Evolutionary conservation across 1,140 invertebrate species (phyloP), one percentile per base, ranked within the genome.

Genomic region (Drosophila trapezifrons): DNA sequence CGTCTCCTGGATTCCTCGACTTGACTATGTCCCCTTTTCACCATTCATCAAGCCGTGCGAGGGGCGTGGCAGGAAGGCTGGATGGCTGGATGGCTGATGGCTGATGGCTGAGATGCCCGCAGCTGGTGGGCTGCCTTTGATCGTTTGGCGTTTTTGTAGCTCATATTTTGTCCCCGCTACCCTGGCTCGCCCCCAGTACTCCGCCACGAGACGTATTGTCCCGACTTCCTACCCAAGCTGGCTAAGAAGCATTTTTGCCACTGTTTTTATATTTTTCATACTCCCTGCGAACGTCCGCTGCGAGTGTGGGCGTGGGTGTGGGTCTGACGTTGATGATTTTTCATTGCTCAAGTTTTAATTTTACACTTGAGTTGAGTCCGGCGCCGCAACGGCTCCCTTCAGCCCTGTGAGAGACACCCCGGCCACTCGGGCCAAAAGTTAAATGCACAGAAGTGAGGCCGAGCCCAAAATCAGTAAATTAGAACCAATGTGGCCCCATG

Each of bases 331-430:
- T 91, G 86, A 91, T 91, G 90, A 91, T 91, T 90, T 91, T 91
- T 91, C 86, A 91, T 90, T 91, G 90, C 90, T 90, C 76, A 80
- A 85, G 85, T 91, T 91, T 91, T 91, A 91, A 91, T 91, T 91
- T 91, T 87, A 91, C 90, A 91, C 90, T 90, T 85, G 85, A 91
- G 90, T 87, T 87, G 90, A 87, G 75, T 32, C 58, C 70, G 63
- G 76, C 63, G 63, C 70, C 78, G 46, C 45, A 73, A 52, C 51
- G 42, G 35, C 56, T 69, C 25, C 49, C 27, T 8, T 29, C 25
- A 12, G 35, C 12, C 66, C 45, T 20, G 15, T 27, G 7, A 42
- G 58, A 77, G 37, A 17, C 45, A 29, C 9, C 29, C 40, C 18
- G 10, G 45, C 20, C n/a, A 29, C 17, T n/a, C 12, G 43, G 43